Evolutionary conservation across 2,888 invertebrate species (phyloP).

Genomic region (Orchesella flavescens): DNA sequence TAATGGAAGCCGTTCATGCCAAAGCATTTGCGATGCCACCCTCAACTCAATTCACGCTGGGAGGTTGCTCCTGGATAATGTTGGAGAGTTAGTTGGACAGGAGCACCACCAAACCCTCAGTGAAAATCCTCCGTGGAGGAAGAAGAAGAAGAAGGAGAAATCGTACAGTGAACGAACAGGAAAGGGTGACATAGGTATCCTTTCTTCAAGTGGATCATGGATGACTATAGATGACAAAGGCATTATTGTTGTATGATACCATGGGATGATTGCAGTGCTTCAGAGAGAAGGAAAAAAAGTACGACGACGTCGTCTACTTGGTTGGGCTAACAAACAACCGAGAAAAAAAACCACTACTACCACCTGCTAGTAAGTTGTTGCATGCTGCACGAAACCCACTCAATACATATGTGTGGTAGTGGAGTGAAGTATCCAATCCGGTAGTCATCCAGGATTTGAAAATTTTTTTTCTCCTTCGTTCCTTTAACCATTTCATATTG

Average conservation of each 20-base stretch:
- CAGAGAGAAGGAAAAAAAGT: neutral
- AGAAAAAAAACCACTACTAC: slow-evolving; percentile 14
- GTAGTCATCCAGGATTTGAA: neutral
- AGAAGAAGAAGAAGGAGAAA: neutral
- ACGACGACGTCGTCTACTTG: neutral
- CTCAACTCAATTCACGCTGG: too few relatives aligned
- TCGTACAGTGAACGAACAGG: neutral
- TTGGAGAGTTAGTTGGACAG: too few relatives aligned
- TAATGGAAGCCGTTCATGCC: too few relatives aligned
- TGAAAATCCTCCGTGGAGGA: neutral
- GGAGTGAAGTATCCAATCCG: too few relatives aligned
- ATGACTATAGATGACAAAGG: slow-evolving; percentile 6
- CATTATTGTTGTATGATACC: neutral
- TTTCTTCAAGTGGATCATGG: slow-evolving; percentile 26
- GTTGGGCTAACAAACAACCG: neutral
- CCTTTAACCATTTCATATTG: neutral
- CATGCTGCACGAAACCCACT: slow-evolving; percentile 35
- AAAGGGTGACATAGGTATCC: slow-evolving; percentile 45
- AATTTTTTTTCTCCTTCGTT: neutral
- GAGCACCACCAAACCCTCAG: neutral
- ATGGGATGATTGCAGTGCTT: neutral
- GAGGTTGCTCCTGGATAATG: too few relatives aligned
- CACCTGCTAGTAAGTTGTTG: slow-evolving; percentile 64
- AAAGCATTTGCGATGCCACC: too few relatives aligned
- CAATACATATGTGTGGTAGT: too few relatives aligned